Percentiles rank a stretch among this genome's conserved stretches.
Conservation (phyloP, 2,888 invertebrate species). For the Germaria angustata region DNA sequence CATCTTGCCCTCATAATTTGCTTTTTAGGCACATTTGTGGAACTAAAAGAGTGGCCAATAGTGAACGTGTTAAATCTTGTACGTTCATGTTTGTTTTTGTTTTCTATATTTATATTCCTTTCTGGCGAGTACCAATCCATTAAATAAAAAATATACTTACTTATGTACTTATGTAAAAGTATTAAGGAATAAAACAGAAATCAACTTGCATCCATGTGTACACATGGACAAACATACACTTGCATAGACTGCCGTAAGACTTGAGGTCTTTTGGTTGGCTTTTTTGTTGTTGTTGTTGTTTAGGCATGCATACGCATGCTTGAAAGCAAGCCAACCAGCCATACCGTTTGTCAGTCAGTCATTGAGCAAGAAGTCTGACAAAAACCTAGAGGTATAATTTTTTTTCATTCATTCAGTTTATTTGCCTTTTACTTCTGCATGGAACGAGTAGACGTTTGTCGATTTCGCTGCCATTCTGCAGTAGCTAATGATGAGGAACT, state of each 20-base stretch:
- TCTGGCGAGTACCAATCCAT: conserved; percentile 5
- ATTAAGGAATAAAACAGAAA: not conserved
- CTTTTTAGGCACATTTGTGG: not conserved
- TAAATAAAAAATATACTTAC: not conserved
- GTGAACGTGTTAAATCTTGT: conserved; percentile 67
- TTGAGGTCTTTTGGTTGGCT: conserved; percentile 23
- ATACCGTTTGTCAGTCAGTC: conserved; percentile 13
- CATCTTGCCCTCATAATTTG: not conserved
- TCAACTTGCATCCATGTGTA: not conserved
- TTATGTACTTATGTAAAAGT: not conserved
- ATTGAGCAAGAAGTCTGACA: conserved; percentile 30
- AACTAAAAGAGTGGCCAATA: conserved; percentile 9
- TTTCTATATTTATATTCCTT: conserved; percentile 38
- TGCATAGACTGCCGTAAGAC: conserved; percentile 6
- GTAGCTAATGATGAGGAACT: conserved; percentile 63
- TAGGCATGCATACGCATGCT: conserved; percentile 57
- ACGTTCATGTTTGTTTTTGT: conserved; percentile 69
- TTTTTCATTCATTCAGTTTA: conserved; percentile 10
- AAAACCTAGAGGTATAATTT: conserved; percentile 44
- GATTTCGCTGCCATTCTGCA: conserved; percentile 40
- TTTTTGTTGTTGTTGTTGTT: not conserved
- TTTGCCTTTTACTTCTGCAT: conserved; percentile 3
- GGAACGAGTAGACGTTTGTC: not conserved
- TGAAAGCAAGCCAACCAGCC: conserved; percentile 49
- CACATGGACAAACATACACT: not conserved